A percentile compares a stretch with the other conserved stretches of the same genome.
phyloP scores from a whole-genome alignment of 1,140 invertebrate genomes.

The Diploscapter pachys region DNA sequence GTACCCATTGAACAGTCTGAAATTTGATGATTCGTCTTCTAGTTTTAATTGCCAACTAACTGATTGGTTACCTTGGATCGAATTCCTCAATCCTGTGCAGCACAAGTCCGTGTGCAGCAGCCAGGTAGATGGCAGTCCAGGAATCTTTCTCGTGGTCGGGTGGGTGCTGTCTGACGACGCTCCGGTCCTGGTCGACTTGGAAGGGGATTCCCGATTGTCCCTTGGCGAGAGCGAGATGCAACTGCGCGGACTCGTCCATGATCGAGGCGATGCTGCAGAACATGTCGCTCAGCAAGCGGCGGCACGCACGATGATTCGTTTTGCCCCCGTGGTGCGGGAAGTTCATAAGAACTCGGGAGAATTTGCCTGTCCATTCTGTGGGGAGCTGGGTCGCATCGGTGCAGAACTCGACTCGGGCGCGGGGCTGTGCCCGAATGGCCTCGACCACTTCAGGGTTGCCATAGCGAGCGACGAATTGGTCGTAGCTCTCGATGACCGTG shows the following conservation, averaged over 20 bases:
- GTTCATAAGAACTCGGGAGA: constrained; percentile 45
- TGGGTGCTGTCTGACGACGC: neutral
- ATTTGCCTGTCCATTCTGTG: constrained; percentile 4
- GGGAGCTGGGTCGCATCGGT: constrained; percentile 46
- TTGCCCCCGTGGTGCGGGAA: constrained; percentile 54
- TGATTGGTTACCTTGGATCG: constrained; percentile 12
- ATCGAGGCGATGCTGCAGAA: constrained; percentile 33
- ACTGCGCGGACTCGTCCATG: constrained; percentile 24
- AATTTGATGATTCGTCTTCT: too few species aligned
- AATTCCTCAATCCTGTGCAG: constrained; percentile 31
- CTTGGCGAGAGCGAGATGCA: constrained; percentile 41
- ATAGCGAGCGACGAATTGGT: constrained; percentile 41
- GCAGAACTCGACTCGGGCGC: constrained; percentile 36
- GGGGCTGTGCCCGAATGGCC: constrained; percentile 8
- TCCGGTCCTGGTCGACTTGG: neutral
- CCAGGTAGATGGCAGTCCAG: constrained; percentile 45
- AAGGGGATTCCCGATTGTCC: constrained; percentile 41
- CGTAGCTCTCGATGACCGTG: constrained; percentile 44
- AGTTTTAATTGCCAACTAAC: too few species aligned
- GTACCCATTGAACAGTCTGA: constrained; percentile 15
- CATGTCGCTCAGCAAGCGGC: constrained; percentile 36
- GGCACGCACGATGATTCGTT: constrained; percentile 42
- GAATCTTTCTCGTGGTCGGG: constrained; percentile 47
- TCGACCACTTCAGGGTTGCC: constrained; percentile 21
- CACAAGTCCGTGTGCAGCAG: constrained; percentile 36